Conservation (phyloP, 2,888 invertebrate genomes). For the Metacarcinus magister region DNA sequence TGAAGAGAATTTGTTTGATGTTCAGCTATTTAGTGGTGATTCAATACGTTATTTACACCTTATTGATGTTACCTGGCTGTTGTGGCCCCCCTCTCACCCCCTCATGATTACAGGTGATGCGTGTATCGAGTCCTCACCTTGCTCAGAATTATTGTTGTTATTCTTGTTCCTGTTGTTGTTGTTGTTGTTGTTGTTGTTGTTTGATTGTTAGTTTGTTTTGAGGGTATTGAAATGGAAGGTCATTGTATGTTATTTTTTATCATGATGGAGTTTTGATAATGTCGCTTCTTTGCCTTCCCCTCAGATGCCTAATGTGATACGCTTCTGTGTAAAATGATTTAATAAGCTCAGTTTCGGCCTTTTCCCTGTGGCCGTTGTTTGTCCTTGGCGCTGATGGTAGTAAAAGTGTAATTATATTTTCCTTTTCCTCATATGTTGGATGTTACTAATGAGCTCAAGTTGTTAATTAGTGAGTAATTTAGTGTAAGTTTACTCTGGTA, state of each 20-base stretch:
- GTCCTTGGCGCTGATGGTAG: constrained; percentile 17
- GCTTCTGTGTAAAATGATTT: neutral
- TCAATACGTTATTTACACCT: constrained; percentile 1
- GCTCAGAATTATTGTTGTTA: neutral
- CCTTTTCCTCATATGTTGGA: constrained; percentile 15
- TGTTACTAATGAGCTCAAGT: constrained; percentile 45
- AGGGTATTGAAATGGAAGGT: neutral
- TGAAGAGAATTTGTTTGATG: constrained; percentile 1
- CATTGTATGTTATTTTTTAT: neutral
- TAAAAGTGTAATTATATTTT: neutral
- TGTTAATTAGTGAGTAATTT: constrained; percentile 48
- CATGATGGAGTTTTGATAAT: neutral
- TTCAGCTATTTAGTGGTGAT: neutral
- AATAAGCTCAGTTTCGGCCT: constrained; percentile 36
- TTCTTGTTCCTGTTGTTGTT: neutral
- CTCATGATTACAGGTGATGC: neutral
- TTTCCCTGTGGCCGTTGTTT: constrained; percentile 36
- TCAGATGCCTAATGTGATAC: neutral
- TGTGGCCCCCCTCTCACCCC: neutral
- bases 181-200: neutral
- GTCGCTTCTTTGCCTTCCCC: neutral
- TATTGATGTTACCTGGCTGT: neutral
- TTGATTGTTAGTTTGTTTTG: neutral
- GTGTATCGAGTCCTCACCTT: neutral
- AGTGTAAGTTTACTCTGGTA: constrained; percentile 36